Evolutionary conservation across 2,113 vertebrate species (phyloP).

Genomic region (Tachysurus vachellii): DNA sequence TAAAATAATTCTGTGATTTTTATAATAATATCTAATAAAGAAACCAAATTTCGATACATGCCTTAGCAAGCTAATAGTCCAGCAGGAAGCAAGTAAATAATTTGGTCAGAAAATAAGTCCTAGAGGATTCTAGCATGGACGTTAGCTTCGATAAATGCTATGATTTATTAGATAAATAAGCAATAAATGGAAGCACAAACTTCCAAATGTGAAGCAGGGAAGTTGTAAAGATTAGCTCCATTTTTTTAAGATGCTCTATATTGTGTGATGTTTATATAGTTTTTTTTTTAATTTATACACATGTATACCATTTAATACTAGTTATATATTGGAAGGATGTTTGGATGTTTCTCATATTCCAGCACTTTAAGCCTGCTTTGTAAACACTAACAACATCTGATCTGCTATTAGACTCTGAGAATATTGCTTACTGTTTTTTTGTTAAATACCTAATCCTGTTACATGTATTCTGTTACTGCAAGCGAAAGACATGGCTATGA

Average conservation of each 20-base stretch:
- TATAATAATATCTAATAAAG: background rate
- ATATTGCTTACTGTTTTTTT: conserved; percentile 9
- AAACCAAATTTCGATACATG: background rate
- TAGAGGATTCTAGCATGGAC: background rate
- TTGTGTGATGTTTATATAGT: background rate
- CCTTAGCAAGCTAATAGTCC: background rate
- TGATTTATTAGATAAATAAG: background rate
- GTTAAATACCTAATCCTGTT: conserved; percentile 38
- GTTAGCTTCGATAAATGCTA: background rate
- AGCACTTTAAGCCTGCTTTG: background rate
- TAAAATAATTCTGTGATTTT: background rate
- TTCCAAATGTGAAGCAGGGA: background rate
- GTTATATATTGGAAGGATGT: background rate
- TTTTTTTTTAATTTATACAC: background rate
- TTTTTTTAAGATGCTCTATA: background rate
- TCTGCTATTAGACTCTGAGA: background rate
- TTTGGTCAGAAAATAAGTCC: background rate
- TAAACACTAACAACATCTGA: background rate
- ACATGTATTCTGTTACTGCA: conserved; percentile 25
- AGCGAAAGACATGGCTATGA: conserved; percentile 2
- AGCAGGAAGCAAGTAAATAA: background rate
- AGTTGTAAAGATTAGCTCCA: background rate
- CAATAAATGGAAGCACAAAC: background rate
- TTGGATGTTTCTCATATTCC: background rate
- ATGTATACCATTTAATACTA: background rate